Evolutionary conservation across 2,888 invertebrate genomes (phyloP).

Genomic region (Schrankia costaestrigalis): DNA sequence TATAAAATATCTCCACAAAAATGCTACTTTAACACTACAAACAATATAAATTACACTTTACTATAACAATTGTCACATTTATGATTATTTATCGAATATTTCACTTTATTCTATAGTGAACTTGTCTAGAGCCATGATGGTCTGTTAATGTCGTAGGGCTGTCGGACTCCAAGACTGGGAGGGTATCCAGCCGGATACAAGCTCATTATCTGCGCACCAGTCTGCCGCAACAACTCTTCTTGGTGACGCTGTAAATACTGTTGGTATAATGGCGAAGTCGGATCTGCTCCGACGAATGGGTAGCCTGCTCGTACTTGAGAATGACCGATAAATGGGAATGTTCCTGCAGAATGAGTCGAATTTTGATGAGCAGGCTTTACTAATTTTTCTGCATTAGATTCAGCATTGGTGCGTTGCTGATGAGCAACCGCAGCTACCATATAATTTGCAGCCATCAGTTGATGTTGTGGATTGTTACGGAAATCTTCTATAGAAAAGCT

Average conservation of each 20-base stretch:
- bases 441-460: slow-evolving; percentile 79
- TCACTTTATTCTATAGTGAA: slow-evolving; percentile 18
- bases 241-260: slow-evolving; percentile 85
- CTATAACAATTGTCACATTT: slow-evolving; percentile 61
- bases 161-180: slow-evolving; percentile 83
- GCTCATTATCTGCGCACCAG: slow-evolving; percentile 82
- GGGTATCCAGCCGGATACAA: slow-evolving; percentile 85
- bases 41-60: slow-evolving; percentile 66
- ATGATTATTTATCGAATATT: slow-evolving; percentile 40
- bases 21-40: slow-evolving; percentile 56
- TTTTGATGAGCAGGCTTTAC: slow-evolving; percentile 75
- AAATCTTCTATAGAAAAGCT: slow-evolving; percentile 85
- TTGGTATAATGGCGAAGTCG: slow-evolving; percentile 85
- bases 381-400: slow-evolving; percentile 59
- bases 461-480: slow-evolving; percentile 82
- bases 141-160: slow-evolving; percentile 86
- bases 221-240: slow-evolving; percentile 81
- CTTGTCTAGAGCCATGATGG: slow-evolving; percentile 84
- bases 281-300: slow-evolving; percentile 82
- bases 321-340: slow-evolving; percentile 83
- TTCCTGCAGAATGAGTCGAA: slow-evolving; percentile 58
- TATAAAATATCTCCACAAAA: slow-evolving; percentile 51
- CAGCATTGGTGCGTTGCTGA: slow-evolving; percentile 61
- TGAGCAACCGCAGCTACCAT: slow-evolving; percentile 74
- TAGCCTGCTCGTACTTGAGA: slow-evolving; percentile 81